Evolutionary conservation across 2,113 vertebrate genomes (phyloP).

Genomic region (Ctenomys sociabilis): DNA sequence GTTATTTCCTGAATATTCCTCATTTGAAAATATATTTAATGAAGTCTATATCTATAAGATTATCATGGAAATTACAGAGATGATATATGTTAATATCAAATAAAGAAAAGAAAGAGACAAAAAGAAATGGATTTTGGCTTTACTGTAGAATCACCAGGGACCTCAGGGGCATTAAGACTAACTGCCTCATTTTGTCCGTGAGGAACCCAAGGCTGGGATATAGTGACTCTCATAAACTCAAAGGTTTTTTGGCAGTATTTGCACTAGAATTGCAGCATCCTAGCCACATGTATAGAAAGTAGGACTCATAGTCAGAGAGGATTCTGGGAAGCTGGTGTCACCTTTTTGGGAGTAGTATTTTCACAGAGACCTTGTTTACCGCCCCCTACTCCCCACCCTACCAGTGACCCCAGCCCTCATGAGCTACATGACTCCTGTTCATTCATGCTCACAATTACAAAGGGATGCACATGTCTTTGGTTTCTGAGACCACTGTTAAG

Average conservation of each 20-base stretch:
- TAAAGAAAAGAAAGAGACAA: not conserved
- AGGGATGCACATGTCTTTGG: constrained; percentile 60
- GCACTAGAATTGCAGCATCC: not conserved
- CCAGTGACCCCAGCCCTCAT: not conserved
- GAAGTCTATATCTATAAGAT: not conserved
- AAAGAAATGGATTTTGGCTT: not conserved
- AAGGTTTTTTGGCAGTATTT: not conserved
- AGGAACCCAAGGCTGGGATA: not conserved
- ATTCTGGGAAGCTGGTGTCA: not conserved
- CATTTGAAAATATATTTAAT: constrained; percentile 29
- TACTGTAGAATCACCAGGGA: not conserved
- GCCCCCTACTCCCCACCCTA: not conserved
- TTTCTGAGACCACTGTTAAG: constrained; percentile 67
- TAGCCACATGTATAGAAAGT: not conserved
- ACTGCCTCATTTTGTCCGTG: not conserved
- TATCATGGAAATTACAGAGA: not conserved
- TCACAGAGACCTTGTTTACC: not conserved
- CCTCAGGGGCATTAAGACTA: not conserved
- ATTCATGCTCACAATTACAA: constrained; percentile 21
- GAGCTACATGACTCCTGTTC: not conserved
- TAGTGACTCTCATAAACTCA: not conserved
- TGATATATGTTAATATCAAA: not conserved
- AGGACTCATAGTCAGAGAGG: not conserved
- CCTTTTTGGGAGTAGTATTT: not conserved
- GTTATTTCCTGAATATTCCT: not conserved